These are phyloP conservation scores for Malurus cyaneus DNA, from an alignment of 2,113 vertebrate genomes.

Conservation along the genomic window DNA sequence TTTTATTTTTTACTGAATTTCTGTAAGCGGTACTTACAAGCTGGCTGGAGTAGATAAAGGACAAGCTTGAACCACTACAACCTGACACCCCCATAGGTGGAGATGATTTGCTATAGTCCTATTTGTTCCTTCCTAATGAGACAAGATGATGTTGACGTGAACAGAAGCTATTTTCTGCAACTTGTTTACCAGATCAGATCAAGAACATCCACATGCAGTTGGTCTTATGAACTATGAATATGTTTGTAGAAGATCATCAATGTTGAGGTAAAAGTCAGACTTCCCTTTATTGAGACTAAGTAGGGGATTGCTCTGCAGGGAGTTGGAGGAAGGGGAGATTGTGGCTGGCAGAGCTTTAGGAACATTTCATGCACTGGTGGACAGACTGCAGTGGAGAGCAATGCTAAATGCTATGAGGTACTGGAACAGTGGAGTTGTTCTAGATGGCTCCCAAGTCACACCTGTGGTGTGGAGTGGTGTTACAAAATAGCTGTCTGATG, in stretches of 20 bases:
- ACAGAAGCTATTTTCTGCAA: background rate
- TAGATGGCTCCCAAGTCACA: background rate
- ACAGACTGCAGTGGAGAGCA: background rate
- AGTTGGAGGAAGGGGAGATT: background rate
- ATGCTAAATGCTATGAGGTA: background rate
- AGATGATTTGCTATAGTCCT: background rate
- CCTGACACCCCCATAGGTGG: background rate
- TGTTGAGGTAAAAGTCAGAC: background rate
- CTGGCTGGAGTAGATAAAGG: background rate
- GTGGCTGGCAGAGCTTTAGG: background rate
- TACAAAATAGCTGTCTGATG: background rate
- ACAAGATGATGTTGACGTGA: background rate
- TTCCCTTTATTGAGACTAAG: background rate
- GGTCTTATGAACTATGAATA: background rate
- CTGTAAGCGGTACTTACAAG: background rate
- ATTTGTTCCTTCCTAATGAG: background rate
- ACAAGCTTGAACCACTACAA: background rate
- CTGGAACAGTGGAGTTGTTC: background rate
- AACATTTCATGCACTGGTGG: background rate
- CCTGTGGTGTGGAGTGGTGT: background rate
- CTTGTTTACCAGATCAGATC: background rate
- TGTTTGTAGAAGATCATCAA: background rate
- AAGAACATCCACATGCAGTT: background rate
- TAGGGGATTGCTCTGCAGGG: background rate
- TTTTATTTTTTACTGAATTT: background rate